Base-by-base conservation (phyloP, 2,797 vertebrate genomes). In the Gymnocypris eckloni region DNA sequence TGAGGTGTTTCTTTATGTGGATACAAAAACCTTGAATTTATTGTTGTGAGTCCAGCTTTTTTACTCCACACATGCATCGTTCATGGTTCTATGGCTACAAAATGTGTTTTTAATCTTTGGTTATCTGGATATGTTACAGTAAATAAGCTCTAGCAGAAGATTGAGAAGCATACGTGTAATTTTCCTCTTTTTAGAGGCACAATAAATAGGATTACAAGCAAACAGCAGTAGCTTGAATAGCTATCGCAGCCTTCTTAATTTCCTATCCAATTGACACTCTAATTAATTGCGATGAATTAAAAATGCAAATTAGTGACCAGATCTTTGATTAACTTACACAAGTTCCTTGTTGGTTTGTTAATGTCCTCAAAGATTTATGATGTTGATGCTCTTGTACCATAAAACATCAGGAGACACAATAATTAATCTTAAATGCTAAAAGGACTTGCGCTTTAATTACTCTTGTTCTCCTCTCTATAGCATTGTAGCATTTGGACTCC, bases 261-360 rank as follows among this genome's bases (percentile, higher is more conserved):
- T 77, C 73, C 61, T 54, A 64, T 81, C 81, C 89, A 90, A 93
- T 92, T 92, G 90, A 89, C 71, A 88, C 87, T 87, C 91, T 91
- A 90, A 91, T 94, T 94, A 95, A 94, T 91, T 91, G 89, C 91
- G 92, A 28, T 41, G 78, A 86, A 94, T 95, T 94, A 93, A 90
- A 94, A 94, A 95, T 95, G 94, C 93, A 95, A 94, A 95, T 94
- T 89, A 93, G 91, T 83, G 90, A 87, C 76, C 91, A 89, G 61
- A 92, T 92, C 92, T 95, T 93, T 96, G 93, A 95, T 96, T 95
- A 96, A 95, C 79, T 86, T 85, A 73, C 81, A 82, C 83, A 87
- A 90, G 92, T 91, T 95, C 94, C 94, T 94, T 95, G 93, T 94
- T 94, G 94, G 94, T 94, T 94, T 94, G 90, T 91, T 88, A 84